Conservation (phyloP, 2,888 invertebrate species). For the Cerastis rubricosa region DNA sequence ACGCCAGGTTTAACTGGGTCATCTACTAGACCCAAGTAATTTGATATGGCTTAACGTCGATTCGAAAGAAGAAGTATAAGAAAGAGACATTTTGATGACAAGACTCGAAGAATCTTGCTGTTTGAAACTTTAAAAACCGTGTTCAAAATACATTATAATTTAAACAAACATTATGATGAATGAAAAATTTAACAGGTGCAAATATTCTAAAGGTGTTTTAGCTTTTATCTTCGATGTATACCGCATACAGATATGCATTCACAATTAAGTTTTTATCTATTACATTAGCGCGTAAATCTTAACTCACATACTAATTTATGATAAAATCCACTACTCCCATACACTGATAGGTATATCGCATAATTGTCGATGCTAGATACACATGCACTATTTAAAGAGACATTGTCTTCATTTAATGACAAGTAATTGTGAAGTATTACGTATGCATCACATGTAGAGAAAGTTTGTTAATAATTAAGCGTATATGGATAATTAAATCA, state of each 20-base stretch:
- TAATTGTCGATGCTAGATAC: slow-evolving; percentile 51
- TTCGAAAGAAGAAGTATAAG: neutral
- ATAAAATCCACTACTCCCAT: slow-evolving; percentile 2
- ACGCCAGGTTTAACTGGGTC: neutral
- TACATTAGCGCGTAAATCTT: slow-evolving; percentile 7
- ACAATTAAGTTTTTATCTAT: neutral
- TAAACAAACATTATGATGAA: neutral
- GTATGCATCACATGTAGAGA: slow-evolving; percentile 40
- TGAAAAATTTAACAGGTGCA: neutral
- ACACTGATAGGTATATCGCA: slow-evolving; percentile 30
- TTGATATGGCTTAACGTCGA: no score
- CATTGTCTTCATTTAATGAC: slow-evolving; percentile 42
- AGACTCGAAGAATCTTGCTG: neutral
- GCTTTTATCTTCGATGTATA: neutral
- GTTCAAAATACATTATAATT: neutral
- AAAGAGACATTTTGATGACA: neutral
- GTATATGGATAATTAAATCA: slow-evolving; percentile 44
- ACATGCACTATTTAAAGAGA: slow-evolving; percentile 30
- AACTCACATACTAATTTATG: slow-evolving; percentile 17
- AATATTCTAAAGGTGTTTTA: neutral
- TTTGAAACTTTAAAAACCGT: neutral
- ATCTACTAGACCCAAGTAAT: neutral
- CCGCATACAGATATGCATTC: neutral
- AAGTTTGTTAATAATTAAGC: slow-evolving; percentile 51
- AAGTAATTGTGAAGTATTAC: slow-evolving; percentile 45